Evolutionary conservation across 1,140 invertebrate species (phyloP), one percentile per base, ranked within the genome.

Genomic region (Streblospio benedicti): DNA sequence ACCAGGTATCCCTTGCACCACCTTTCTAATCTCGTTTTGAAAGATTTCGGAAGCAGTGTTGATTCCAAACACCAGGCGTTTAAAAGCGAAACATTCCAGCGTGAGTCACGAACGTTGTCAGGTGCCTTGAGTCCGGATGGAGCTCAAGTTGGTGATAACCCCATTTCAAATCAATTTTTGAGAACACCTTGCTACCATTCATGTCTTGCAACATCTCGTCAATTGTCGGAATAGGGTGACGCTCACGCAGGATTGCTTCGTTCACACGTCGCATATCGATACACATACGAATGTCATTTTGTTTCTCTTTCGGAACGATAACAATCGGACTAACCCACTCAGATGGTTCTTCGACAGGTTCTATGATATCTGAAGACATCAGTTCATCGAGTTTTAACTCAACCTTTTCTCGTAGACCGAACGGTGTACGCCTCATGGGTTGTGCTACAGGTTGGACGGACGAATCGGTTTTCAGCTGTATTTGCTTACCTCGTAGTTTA

Each of bases 41-140:
- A 30, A 31, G 6, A 30, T 18, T 16, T 41, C 44, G n/a, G 33
- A 20, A 2, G 59, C 58, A 23, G 58, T 54, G 9, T 35, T 55
- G 16, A 57, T 43, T 28, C 57, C 52, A 55, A 63, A 54, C 28
- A 43, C 31, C 23, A 60, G 28, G 1, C 57, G 27, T 38, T 63
- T 60, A 38, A 56, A n/a, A 60, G 9, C 33, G 25, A 30, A 49
- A 53, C n/a, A 55, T 20, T n/a, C 45, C 50, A 27, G 23, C 33
- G 35, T 33, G 56, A 35, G 56, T 47, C 6, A 31, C 14, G 6
- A 67, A 67, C 9, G 63, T 65, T 12, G 60, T 63, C 23, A 64
- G 64, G n/a, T 57, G 31, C n/a, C 53, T 45, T 31, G 54, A 55
- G 5, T 60, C 51, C 27, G 49, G 20, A 20, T 30, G 43, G 5